Conservation (phyloP, 1,140 invertebrate species). For the Ceratosolen solmsi region DNA sequence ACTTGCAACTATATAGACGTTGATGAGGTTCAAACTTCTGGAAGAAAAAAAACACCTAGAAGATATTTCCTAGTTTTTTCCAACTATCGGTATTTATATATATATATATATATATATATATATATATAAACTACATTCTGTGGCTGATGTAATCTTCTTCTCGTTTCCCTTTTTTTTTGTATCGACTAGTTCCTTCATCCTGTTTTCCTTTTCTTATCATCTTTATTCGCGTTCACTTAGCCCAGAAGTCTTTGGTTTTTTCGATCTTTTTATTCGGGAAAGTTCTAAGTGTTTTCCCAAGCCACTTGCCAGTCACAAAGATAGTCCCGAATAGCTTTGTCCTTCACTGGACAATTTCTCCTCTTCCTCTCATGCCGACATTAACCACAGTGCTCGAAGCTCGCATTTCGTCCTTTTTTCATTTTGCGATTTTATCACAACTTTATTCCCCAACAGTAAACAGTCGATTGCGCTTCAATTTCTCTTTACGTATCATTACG, state of each 20-base stretch:
- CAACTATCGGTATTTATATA: too few species aligned
- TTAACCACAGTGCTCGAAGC: too few species aligned
- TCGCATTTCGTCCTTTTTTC: neutral
- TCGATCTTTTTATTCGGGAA: conserved; percentile 29
- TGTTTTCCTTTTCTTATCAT: neutral
- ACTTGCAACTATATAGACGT: too few species aligned
- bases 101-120: too few species aligned
- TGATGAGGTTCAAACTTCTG: too few species aligned
- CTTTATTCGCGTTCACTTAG: neutral
- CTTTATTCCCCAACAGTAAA: neutral
- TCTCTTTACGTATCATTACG: too few species aligned
- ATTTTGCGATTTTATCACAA: neutral
- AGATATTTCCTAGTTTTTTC: too few species aligned
- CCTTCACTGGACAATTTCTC: neutral
- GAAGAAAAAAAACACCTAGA: too few species aligned
- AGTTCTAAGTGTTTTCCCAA: conserved; percentile 40
- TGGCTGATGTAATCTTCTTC: conserved; percentile 22
- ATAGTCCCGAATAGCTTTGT: neutral
- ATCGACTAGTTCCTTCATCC: neutral
- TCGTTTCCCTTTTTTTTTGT: neutral
- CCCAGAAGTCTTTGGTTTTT: neutral
- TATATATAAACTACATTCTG: too few species aligned
- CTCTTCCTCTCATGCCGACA: neutral
- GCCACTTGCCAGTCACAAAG: conserved; percentile 40
- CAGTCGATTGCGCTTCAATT: too few species aligned